Evolutionary conservation across 2,888 invertebrate species (phyloP).

Genomic region (Phalangium opilio): DNA sequence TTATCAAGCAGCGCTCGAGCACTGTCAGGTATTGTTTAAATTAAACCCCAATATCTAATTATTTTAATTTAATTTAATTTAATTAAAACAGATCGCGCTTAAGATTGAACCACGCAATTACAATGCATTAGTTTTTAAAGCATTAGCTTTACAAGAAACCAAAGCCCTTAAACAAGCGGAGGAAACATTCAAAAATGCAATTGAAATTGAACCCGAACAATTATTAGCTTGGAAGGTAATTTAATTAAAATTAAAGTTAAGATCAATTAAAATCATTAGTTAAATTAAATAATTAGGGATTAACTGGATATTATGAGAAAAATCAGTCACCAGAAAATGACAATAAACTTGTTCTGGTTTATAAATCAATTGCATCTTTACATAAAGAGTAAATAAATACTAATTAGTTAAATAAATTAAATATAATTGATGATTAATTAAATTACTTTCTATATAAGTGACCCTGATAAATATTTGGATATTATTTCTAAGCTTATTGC

Average conservation of each 20-base stretch:
- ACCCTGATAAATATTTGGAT: too few species aligned
- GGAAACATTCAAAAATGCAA: slow-evolving; percentile 44
- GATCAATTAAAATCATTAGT: too few species aligned
- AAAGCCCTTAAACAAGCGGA: slow-evolving; percentile 47
- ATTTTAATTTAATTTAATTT: too few species aligned
- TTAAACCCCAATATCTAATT: too few species aligned
- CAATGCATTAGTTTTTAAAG: slow-evolving; percentile 62
- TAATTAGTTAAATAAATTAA: too few species aligned
- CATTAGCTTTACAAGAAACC: slow-evolving; percentile 59
- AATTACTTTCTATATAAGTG: too few species aligned
- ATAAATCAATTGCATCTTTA: slow-evolving; percentile 48
- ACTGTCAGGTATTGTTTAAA: too few species aligned
- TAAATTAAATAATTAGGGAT: slow-evolving; percentile 46
- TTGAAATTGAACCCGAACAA: slow-evolving; percentile 37
- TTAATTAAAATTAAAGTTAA: slow-evolving; percentile 19
- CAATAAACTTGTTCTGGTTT: slow-evolving; percentile 43
- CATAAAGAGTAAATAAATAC: slow-evolving; percentile 6
- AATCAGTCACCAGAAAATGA: slow-evolving; percentile 27
- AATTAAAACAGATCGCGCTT: slow-evolving; percentile 39
- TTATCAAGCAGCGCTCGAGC: too few species aligned
- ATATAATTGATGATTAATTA: too few species aligned
- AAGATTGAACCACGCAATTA: slow-evolving; percentile 63
- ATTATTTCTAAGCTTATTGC: too few species aligned
- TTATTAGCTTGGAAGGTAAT: slow-evolving; percentile 47
- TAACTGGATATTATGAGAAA: slow-evolving; percentile 61